Evolutionary conservation across 2,797 vertebrate species (phyloP), one percentile per base, ranked within the genome.

Genomic region (Botia almorhae): DNA sequence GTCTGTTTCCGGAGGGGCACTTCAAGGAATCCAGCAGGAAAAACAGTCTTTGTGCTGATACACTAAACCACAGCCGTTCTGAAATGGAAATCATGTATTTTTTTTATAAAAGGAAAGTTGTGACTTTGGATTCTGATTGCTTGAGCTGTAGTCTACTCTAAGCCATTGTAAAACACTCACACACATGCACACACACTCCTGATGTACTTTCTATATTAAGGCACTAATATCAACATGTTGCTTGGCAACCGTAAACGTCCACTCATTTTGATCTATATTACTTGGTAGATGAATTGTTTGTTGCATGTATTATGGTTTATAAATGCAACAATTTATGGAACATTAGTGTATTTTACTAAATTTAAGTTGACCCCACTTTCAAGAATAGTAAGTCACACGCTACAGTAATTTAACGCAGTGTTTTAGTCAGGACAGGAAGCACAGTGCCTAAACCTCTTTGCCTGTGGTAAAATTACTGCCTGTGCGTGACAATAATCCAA

Each of bases 1-100:
- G 77, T 79, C 58, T 71, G 76, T 85, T 84, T 86, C 83, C 76
- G 17, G 60, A 85, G 87, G 87, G 87, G 87, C 86, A 83, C 68
- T 53, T 69, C 21, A 53, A 74, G 73, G 76, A 90, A 74, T 74
- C 74, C 79, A 76, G 70, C 48, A 64, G 69, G 23, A 73, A 76
- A 50, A 80, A 78, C 16, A 11, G 43, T 46, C 43, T n/a, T n/a
- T 63, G 68, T 23, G 56, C 16, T 46, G 5, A 10, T 61, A 48
- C 39, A 26, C 53, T 21, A 39, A 50, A 65, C 74, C 60, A 65
- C 6, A 26, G 46, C 61, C 46, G 50, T 17, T 16, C 7, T 23
- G 43, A 63, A 16, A 17, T 8, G 33, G 3, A 19, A 33, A 48
- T 29, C 0, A 43, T 46, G 8, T 46, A 46, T 4, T 58, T 4